Percentiles rank a stretch among this genome's conserved stretches.
Conservation (phyloP, 2,797 vertebrate genomes). For the Pelodytes ibericus region DNA sequence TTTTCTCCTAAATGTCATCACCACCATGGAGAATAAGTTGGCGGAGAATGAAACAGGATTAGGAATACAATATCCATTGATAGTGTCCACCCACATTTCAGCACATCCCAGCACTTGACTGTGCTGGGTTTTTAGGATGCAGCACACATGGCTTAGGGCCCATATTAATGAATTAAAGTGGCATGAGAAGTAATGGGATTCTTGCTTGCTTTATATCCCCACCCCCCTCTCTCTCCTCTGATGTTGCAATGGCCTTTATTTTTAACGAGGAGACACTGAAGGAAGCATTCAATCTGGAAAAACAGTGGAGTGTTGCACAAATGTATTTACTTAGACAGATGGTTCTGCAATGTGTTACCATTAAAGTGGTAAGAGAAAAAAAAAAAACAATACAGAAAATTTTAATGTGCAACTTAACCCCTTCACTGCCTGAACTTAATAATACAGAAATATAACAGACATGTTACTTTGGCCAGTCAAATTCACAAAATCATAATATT, state of each 20-base stretch:
- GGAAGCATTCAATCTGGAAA: conserved; percentile 8
- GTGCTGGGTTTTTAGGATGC: conserved; percentile 23
- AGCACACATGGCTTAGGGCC: neutral
- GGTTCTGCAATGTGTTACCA: neutral
- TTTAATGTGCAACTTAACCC: neutral
- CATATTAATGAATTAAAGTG: conserved; percentile 30
- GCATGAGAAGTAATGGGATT: conserved; percentile 11
- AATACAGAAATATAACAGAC: too few relatives aligned
- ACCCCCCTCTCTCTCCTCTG: neutral
- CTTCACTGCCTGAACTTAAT: neutral
- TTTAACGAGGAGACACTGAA: conserved; percentile 24
- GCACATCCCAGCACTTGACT: neutral
- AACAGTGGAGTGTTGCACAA: conserved; percentile 17
- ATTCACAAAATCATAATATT: too few relatives aligned
- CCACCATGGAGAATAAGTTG: conserved; percentile 34
- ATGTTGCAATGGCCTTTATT: conserved; percentile 1
- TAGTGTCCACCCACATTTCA: conserved; percentile 11
- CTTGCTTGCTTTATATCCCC: conserved; percentile 11
- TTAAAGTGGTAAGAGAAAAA: neutral
- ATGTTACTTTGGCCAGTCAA: too few relatives aligned
- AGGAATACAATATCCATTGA: conserved; percentile 29
- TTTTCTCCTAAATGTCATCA: conserved; percentile 3
- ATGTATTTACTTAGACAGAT: conserved; percentile 22
- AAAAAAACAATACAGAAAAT: neutral
- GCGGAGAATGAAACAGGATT: conserved; percentile 40